Evolutionary conservation across 2,113 vertebrate species (phyloP), one percentile per base, ranked within the genome.

Genomic region (Bolborhynchus lineola): DNA sequence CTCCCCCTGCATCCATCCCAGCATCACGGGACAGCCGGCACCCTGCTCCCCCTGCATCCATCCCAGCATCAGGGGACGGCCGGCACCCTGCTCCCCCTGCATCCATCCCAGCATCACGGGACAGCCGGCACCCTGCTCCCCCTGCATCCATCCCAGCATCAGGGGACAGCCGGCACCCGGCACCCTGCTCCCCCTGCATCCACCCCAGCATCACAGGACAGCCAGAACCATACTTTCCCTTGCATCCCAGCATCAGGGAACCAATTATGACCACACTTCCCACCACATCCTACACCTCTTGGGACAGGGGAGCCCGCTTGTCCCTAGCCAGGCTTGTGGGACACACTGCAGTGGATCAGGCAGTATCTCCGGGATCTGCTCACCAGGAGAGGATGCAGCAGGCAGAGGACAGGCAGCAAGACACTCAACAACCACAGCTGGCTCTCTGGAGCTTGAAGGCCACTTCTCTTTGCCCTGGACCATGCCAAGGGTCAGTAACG

Each of bases 401-500:
- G 23, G 6, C 29, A 2, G 63, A 24, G 33, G 10, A 21, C 0
- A 6, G 19, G 44, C 5, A 14, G n/a, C 60, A 15, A 53, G 59
- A 8, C 37, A 52, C 70, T 76, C 53, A 12, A 1, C 11, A 47
- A 4, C 42, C 12, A 7, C 57, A 12, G 47, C 20, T 23, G 13
- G 19, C 19, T 50, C 64, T 18, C 29, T 7, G 65, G 31, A 7
- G 55, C 65, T 44, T 21, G 21, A 7, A 0, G 7, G 53, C 42
- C 86, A 20, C 70, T 6, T 0, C 63, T 80, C 0, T 0, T 39
- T 41, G 2, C 63, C 64, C 65, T 1, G 6, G 16, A 23, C 11
- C 0, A 0, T 24, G 67, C 78, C 4, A 2, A 57, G 64, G 62
- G 33, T 33, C 35, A 19, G 64, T 0, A 9, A 6, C 7, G 85